Evolutionary conservation across 2,113 vertebrate species (phyloP), one percentile per base, ranked within the genome.

Genomic region (Sapajus apella): DNA sequence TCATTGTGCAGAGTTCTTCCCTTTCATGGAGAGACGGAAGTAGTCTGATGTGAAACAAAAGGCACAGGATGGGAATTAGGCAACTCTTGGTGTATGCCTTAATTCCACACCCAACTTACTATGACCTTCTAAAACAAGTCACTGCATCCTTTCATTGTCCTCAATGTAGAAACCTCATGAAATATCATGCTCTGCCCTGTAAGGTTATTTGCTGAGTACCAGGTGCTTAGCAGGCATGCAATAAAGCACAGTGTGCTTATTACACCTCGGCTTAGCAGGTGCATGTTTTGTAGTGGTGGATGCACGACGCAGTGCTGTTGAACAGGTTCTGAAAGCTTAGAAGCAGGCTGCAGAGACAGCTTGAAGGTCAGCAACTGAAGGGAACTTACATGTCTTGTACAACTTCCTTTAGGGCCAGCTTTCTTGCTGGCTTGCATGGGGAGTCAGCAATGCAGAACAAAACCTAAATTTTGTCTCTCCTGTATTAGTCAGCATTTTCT

Each of bases 201-300:
- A 21, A 55, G n/a, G 13, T 30, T 25, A 64, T 61, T 56, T 30
- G n/a, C 16, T 10, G 27, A 93, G 8, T 27, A 20, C 30, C 16
- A 27, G 66, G 43, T 10, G 2, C 6, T 37, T 18, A 14, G 20
- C 21, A 18, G 86, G 11, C 30, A 18, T 75, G 61, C 18, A n/a
- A 1, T 37, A 10, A 73, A 1, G 2, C 4, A 1, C 0, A 25
- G 6, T 4, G 17, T 32, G 1, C n/a, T 89, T 11, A 1, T 18
- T 1, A 27, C 82, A 25, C 14, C 5, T 35, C 6, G 52, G 72
- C 11, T 72, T 61, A 52, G 61, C 2, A 52, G 14, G 27, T 10
- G 4, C 52, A 21, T 12, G 1, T 50, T 35, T 61, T 35, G 7
- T 3, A 17, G 58, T 40, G 55, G 76, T 18, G 10, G 25, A 73